Percentiles rank a stretch among this genome's conserved stretches.
Evolutionary conservation across 2,797 vertebrate genomes (phyloP).

Genomic region (Smutsia gigantea): DNA sequence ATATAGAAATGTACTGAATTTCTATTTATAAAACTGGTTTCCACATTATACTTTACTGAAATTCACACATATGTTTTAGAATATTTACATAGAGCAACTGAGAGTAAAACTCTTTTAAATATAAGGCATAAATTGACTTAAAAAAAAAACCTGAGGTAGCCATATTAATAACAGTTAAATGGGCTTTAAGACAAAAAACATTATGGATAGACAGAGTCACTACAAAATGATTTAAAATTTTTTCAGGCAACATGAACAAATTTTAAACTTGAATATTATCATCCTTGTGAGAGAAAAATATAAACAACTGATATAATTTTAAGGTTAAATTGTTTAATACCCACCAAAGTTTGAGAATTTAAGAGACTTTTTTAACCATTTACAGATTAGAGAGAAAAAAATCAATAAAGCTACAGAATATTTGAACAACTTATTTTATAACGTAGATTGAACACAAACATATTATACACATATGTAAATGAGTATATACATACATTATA

Average conservation of each 20-base stretch:
- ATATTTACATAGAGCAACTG: not conserved
- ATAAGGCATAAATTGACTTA: not conserved
- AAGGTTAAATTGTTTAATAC: not conserved
- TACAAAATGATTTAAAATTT: not conserved
- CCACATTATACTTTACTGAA: not conserved
- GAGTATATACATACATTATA: not conserved
- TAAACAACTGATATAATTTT: not conserved
- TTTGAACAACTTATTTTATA: conserved; percentile 24
- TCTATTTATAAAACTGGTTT: not conserved
- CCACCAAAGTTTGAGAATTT: not conserved
- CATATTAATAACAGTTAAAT: not conserved
- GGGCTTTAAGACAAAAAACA: not conserved
- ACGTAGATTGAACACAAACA: not conserved
- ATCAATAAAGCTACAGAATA: not conserved
- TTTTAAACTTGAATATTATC: not conserved
- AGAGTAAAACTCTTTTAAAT: not conserved
- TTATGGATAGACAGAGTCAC: not conserved
- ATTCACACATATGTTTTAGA: not conserved
- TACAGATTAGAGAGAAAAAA: not conserved
- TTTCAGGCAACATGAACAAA: not conserved
- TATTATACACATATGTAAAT: not conserved
- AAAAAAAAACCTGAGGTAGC: not conserved
- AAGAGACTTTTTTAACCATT: not conserved
- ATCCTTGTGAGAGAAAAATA: not conserved
- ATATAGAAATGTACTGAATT: not conserved